phyloP scores from a whole-genome alignment of 2,113 vertebrate species.

The Deroptyus accipitrinus region DNA sequence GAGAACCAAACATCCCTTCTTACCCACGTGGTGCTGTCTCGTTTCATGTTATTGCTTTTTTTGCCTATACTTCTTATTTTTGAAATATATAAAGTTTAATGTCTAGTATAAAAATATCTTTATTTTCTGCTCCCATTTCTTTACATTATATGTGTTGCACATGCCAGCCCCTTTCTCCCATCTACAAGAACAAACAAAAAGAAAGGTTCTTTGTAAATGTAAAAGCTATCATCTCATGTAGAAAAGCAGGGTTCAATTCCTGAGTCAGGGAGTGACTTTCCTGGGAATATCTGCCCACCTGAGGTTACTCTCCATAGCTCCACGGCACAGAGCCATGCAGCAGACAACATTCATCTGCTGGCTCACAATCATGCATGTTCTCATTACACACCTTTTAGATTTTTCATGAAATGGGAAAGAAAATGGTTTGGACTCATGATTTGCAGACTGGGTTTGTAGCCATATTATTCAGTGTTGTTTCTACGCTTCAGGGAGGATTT shows the following conservation, averaged over 20 bases:
- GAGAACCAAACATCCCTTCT: neutral
- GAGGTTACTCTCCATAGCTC: neutral
- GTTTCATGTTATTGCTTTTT: neutral
- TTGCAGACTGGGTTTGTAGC: neutral
- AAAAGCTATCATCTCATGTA: neutral
- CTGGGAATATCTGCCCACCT: neutral
- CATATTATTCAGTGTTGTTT: neutral
- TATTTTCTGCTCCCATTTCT: neutral
- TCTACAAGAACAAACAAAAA: neutral
- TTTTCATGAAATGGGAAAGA: neutral
- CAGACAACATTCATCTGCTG: neutral
- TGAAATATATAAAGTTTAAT: neutral
- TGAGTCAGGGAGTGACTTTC: neutral
- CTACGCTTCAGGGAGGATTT: neutral
- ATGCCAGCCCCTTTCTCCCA: neutral
- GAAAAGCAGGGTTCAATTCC: neutral
- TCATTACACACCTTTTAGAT: neutral
- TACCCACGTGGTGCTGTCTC: neutral
- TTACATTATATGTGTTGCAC: rapidly evolving
- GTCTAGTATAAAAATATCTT: neutral
- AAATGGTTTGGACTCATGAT: neutral
- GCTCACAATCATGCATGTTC: rapidly evolving
- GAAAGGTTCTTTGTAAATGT: neutral
- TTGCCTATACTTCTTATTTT: neutral
- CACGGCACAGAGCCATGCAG: neutral